Evolutionary conservation across 1,140 invertebrate genomes (phyloP).

Genomic region (Pteromalus puparum): DNA sequence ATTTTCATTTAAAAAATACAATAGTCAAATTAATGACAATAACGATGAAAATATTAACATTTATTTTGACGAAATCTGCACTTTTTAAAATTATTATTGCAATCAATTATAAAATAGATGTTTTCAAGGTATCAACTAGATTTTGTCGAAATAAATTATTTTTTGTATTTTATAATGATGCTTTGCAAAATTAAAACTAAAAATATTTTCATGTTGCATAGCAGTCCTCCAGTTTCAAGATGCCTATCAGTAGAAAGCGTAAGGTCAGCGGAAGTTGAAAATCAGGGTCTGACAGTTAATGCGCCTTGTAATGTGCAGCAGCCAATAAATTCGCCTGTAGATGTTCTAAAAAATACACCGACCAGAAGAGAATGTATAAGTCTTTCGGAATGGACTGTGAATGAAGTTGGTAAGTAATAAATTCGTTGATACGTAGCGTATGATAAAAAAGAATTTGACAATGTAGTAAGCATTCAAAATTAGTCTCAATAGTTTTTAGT

Average conservation of each 20-base stretch:
- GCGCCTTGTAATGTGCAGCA: neutral
- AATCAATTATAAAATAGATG: neutral
- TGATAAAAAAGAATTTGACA: too few relatives aligned
- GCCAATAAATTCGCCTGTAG: conserved; percentile 33
- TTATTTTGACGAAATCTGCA: neutral
- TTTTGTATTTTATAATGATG: neutral
- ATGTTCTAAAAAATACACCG: neutral
- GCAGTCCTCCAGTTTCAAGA: neutral
- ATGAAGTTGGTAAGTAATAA: conserved; percentile 19
- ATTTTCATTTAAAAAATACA: neutral
- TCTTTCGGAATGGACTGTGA: conserved; percentile 17
- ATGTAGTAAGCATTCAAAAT: too few relatives aligned
- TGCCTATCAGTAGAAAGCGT: neutral
- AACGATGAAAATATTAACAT: neutral
- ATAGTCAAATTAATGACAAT: neutral
- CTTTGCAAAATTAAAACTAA: neutral
- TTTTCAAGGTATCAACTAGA: neutral
- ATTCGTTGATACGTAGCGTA: neutral
- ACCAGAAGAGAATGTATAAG: conserved; percentile 25
- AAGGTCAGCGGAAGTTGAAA: conserved; percentile 23
- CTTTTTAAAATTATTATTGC: neutral
- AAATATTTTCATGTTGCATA: neutral
- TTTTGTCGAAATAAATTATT: neutral
- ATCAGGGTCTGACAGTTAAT: neutral
- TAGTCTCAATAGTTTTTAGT: too few relatives aligned